Conservation (phyloP, 2,797 vertebrate species). For the Ctenopoma kingsleyae region DNA sequence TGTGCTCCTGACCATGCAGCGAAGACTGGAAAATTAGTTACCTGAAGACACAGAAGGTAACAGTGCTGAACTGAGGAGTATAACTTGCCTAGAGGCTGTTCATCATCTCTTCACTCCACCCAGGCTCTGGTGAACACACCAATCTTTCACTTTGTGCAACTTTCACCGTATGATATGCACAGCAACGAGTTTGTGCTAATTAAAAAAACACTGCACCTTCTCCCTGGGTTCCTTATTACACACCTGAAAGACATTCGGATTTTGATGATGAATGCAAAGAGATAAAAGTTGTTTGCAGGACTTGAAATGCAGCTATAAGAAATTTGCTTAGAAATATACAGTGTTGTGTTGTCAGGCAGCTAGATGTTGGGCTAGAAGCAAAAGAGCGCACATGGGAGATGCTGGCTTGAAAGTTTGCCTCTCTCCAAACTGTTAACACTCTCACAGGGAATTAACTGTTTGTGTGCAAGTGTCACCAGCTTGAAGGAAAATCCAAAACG, state of each 20-base stretch:
- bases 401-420: constrained; percentile 32
- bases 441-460: constrained; percentile 63
- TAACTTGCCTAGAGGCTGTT: constrained; percentile 26
- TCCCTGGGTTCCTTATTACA: constrained; percentile 45
- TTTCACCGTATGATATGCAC: constrained; percentile 6
- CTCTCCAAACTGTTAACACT: constrained; percentile 54
- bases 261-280: constrained; percentile 22
- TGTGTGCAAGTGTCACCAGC: constrained; percentile 48
- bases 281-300: constrained; percentile 13
- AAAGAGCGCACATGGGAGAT: constrained; percentile 44
- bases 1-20: constrained; percentile 20
- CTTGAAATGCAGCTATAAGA: background rate
- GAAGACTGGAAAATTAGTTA: constrained; percentile 31
- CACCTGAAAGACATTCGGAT: constrained; percentile 34
- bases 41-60: constrained; percentile 41
- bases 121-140: constrained; percentile 27
- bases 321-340: background rate
- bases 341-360: constrained; percentile 5
- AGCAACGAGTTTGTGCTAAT: constrained; percentile 9
- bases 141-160: constrained; percentile 16
- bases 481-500: constrained; percentile 56
- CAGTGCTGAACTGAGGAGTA: constrained; percentile 16
- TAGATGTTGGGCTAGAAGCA: constrained; percentile 19
- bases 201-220: constrained; percentile 6
- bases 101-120: constrained; percentile 12